phyloP scores from a whole-genome alignment of 2,888 invertebrate genomes.

The Hyppa rectilinea region DNA sequence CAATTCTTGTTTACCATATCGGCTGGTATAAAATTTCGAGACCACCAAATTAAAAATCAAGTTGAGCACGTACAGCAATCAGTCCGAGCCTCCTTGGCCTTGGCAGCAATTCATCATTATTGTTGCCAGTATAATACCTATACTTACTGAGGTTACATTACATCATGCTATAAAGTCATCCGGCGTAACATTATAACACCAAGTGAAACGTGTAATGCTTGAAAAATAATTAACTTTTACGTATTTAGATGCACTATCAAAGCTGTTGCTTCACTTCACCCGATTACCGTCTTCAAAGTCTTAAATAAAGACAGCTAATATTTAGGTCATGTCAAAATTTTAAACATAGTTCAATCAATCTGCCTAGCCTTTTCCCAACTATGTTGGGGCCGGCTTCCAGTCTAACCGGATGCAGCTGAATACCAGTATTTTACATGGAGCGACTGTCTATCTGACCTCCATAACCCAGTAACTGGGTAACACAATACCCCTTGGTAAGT shows the following conservation, averaged over 20 bases:
- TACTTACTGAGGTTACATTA: constrained; percentile 71
- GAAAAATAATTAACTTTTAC: constrained; percentile 10
- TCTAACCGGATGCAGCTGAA: too few relatives aligned
- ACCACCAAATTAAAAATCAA: constrained; percentile 32
- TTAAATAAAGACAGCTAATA: neutral
- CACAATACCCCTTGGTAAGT: too few relatives aligned
- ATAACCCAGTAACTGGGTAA: too few relatives aligned
- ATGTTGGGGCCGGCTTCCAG: too few relatives aligned
- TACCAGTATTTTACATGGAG: too few relatives aligned
- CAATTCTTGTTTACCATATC: constrained; percentile 17
- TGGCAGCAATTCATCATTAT: constrained; percentile 74
- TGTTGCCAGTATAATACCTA: constrained; percentile 66
- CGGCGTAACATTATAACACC: constrained; percentile 62
- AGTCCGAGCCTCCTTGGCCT: constrained; percentile 72
- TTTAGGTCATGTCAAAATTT: neutral
- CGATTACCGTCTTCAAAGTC: neutral
- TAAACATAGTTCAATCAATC: neutral
- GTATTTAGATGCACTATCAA: neutral
- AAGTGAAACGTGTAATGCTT: constrained; percentile 34
- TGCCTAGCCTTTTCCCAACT: too few relatives aligned
- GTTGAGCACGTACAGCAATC: constrained; percentile 63
- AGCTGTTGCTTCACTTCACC: neutral
- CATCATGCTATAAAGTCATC: constrained; percentile 76
- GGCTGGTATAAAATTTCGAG: constrained; percentile 20
- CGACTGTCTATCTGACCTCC: too few relatives aligned